Evolutionary conservation across 35 echinoderm and acorn worm genomes (phyloP).

Genomic region (Apostichopus japonicus): DNA sequence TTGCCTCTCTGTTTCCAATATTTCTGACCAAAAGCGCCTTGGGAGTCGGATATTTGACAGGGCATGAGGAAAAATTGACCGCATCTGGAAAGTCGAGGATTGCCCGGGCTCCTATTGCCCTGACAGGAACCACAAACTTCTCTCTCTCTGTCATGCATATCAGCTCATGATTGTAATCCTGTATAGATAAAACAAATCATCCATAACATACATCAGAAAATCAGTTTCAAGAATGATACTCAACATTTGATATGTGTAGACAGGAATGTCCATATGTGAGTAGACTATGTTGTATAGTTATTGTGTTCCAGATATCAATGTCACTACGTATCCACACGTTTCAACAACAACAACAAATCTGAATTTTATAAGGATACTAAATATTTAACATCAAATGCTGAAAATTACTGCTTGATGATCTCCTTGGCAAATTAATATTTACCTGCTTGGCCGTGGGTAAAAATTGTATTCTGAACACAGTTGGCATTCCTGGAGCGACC

Average conservation of each 20-base stretch:
- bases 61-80: conserved; percentile 93
- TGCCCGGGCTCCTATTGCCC: conserved; percentile 86
- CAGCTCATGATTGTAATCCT: conserved; percentile 98
- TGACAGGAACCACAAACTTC: conserved; percentile 96
- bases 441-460: conserved; percentile 96
- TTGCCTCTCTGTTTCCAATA: conserved; percentile 93
- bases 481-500: conserved; percentile 95
- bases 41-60: conserved; percentile 87
- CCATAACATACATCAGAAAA: no score
- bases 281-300: no score
- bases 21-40: conserved; percentile 96
- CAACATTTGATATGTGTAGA: no score
- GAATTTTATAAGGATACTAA: no score
- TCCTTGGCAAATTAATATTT: not conserved
- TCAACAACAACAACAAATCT: no score
- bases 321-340: no score
- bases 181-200: not conserved
- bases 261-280: no score
- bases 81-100: conserved; percentile 97
- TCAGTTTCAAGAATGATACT: no score
- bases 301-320: no score
- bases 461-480: conserved; percentile 97
- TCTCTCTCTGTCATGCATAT: conserved; percentile 99
- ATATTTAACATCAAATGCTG: no score
- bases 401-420: not conserved